Percentiles rank a stretch among this genome's conserved stretches.
Evolutionary conservation across 2,888 invertebrate genomes (phyloP).

Genomic region (Dasypogon diadema): DNA sequence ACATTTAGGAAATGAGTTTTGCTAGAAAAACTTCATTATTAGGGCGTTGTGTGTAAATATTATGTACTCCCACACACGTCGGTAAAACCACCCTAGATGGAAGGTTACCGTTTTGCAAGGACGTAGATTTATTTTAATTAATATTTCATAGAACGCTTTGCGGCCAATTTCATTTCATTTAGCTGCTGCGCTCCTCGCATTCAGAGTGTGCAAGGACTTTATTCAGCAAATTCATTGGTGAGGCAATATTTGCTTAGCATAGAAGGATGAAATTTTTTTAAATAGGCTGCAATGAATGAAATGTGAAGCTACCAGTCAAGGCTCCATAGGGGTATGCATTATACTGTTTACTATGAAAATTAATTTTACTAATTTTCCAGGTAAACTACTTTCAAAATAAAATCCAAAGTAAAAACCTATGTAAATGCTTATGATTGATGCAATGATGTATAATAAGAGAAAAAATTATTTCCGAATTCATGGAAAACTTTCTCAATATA

Average conservation of each 20-base stretch:
- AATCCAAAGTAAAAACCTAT: too few species aligned
- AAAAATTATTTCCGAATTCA: too few species aligned
- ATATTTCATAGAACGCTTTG: constrained; percentile 40
- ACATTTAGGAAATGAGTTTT: constrained; percentile 24
- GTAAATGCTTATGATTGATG: too few species aligned
- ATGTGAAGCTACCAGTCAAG: too few species aligned
- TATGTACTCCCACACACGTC: not conserved
- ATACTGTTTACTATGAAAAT: too few species aligned
- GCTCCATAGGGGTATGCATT: too few species aligned
- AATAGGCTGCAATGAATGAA: constrained; percentile 12
- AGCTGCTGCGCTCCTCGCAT: constrained; percentile 21
- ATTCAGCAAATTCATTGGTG: constrained; percentile 8
- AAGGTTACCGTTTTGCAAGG: constrained; percentile 20
- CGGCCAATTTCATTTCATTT: constrained; percentile 39
- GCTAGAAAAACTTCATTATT: not conserved
- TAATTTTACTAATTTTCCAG: too few species aligned
- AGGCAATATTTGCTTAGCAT: constrained; percentile 12
- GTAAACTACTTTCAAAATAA: too few species aligned
- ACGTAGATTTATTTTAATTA: constrained; percentile 45
- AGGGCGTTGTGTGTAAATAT: not conserved
- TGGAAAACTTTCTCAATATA: too few species aligned
- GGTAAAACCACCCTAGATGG: not conserved
- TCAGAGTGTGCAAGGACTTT: constrained; percentile 36
- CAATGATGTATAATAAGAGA: too few species aligned
- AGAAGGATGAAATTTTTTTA: not conserved